Evolutionary conservation across 2,113 vertebrate species (phyloP).

Genomic region (Turnix velox): DNA sequence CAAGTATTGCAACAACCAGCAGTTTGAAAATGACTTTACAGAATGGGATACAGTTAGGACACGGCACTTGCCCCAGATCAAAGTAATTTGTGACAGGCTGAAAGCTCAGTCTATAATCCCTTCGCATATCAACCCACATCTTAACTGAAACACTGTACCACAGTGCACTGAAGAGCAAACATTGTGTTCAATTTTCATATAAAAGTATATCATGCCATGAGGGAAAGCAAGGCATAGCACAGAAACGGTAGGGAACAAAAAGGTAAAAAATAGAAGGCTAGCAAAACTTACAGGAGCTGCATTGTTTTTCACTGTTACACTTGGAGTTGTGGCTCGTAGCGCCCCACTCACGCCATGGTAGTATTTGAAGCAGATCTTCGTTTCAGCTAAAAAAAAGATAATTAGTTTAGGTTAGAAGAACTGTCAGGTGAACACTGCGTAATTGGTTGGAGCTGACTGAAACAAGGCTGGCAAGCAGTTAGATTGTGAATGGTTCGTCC

Average conservation of each 20-base stretch:
- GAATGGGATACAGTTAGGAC: not conserved
- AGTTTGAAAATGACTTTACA: not conserved
- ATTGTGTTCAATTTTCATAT: not conserved
- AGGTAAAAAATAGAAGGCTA: not conserved
- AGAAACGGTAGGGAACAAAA: not conserved
- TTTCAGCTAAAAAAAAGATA: conserved; percentile 85
- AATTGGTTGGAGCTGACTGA: not conserved
- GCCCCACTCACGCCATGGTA: conserved; percentile 94
- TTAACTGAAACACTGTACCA: not conserved
- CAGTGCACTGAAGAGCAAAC: not conserved
- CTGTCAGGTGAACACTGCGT: not conserved
- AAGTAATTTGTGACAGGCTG: not conserved
- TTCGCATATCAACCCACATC: not conserved
- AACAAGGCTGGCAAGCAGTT: not conserved
- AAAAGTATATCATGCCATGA: not conserved
- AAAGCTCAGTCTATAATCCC: not conserved
- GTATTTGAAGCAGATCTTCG: conserved; percentile 98
- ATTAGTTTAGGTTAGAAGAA: not conserved
- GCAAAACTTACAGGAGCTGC: conserved; percentile 81
- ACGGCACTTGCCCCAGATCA: not conserved
- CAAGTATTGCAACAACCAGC: not conserved
- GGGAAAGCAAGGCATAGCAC: not conserved
- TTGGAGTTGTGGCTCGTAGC: conserved; percentile 89
- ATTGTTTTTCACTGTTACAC: conserved; percentile 87
- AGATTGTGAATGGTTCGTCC: not conserved